These are phyloP conservation scores for Cacatua alba DNA, from an alignment of 2,113 vertebrate genomes.

Conservation along the genomic window DNA sequence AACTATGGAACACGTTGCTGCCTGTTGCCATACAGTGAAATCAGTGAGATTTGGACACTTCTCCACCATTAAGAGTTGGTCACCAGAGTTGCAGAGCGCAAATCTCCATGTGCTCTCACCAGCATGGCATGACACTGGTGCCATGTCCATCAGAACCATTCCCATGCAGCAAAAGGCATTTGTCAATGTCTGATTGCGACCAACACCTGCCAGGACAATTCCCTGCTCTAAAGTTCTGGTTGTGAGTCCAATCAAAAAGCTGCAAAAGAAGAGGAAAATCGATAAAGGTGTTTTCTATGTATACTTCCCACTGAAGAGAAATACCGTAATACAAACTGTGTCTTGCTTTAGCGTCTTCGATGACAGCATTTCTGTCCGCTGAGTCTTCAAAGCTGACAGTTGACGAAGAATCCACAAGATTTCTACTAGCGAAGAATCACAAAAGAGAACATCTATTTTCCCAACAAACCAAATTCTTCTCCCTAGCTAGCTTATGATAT, in stretches of 20 bases:
- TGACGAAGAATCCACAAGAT: slow-evolving; percentile 44
- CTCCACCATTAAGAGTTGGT: not conserved
- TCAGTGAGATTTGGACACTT: not conserved
- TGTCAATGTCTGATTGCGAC: slow-evolving; percentile 74
- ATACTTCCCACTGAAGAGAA: not conserved
- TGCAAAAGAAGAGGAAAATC: slow-evolving; percentile 32
- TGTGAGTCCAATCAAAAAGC: slow-evolving; percentile 71
- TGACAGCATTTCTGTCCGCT: slow-evolving; percentile 61
- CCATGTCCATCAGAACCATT: not conserved
- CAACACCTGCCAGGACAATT: slow-evolving; percentile 75
- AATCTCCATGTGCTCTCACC: slow-evolving; percentile 72
- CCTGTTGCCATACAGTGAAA: not conserved
- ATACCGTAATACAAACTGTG: slow-evolving; percentile 3
- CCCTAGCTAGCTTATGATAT: slow-evolving; percentile 16
- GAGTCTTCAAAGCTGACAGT: slow-evolving; percentile 62
- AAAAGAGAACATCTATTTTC: slow-evolving; percentile 20
- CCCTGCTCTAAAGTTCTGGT: slow-evolving; percentile 46
- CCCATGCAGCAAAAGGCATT: slow-evolving; percentile 68
- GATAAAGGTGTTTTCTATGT: not conserved
- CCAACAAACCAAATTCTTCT: slow-evolving; percentile 78
- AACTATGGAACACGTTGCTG: not conserved
- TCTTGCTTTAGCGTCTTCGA: slow-evolving; percentile 9
- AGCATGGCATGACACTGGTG: not conserved
- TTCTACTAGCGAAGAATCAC: not conserved
- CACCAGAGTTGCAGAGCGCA: slow-evolving; percentile 62